phyloP scores from a whole-genome alignment of 2,888 invertebrate genomes.

The Hirtodrosophila duncani region DNA sequence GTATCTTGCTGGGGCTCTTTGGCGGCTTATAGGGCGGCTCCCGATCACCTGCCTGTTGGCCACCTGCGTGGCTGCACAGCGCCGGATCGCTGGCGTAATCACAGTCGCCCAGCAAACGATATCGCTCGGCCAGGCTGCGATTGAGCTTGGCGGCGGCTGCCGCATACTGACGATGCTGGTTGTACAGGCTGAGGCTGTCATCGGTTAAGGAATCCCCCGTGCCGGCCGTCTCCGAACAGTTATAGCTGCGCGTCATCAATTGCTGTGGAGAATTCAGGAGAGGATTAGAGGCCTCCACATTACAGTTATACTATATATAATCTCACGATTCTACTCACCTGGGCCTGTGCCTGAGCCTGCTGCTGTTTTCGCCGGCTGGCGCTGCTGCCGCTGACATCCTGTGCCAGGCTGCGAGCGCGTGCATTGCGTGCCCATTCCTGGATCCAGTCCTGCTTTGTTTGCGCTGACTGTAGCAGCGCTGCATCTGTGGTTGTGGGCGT shows the following conservation, averaged over 20 bases:
- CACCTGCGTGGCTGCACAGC: conserved; percentile 52
- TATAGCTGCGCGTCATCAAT: conserved; percentile 78
- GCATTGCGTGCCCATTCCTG: conserved; percentile 84
- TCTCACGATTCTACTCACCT: conserved; percentile 37
- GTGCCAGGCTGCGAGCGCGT: conserved; percentile 76
- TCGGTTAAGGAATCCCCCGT: conserved; percentile 76
- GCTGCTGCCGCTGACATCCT: conserved; percentile 50
- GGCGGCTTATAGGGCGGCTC: conserved; percentile 73
- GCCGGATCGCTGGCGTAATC: conserved; percentile 78
- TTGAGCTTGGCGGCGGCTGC: conserved; percentile 61
- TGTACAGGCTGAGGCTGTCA: conserved; percentile 68
- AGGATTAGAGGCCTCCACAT: too few species aligned
- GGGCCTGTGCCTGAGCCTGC: conserved; percentile 46
- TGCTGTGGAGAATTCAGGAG: conserved; percentile 41
- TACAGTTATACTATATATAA: background rate
- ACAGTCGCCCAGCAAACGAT: conserved; percentile 74
- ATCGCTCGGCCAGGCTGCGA: conserved; percentile 72
- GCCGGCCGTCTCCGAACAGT: conserved; percentile 69
- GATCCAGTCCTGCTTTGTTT: conserved; percentile 80
- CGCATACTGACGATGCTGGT: conserved; percentile 54
- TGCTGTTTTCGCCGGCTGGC: conserved; percentile 55
- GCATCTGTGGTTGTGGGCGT: conserved; percentile 68
- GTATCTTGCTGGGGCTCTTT: conserved; percentile 85
- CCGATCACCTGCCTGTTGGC: too few species aligned
- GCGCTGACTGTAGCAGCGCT: conserved; percentile 74